These are phyloP conservation scores for Opisthocomus hoazin DNA, from an alignment of 2,113 vertebrate genomes.

Conservation along the genomic window DNA sequence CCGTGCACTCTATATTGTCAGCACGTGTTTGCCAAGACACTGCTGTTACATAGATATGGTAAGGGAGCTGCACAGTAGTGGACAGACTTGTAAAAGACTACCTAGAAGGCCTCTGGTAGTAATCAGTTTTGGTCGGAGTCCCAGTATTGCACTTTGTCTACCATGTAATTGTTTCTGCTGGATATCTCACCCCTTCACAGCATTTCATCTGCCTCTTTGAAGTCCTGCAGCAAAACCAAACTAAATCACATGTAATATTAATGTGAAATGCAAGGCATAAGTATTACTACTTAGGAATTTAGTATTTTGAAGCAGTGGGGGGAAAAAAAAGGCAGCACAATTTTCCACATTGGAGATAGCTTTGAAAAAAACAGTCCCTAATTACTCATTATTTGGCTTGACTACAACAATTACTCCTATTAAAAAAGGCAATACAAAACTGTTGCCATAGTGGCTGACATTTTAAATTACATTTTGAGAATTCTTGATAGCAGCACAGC, in stretches of 20 bases:
- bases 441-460: conserved; percentile 23
- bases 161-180: not conserved
- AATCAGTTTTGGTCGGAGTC: not conserved
- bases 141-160: not conserved
- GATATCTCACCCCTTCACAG: not conserved
- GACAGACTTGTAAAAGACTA: not conserved
- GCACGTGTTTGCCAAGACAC: not conserved
- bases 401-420: conserved; percentile 15
- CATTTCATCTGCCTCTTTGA: not conserved
- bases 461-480: conserved; percentile 30
- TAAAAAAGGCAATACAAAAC: conserved; percentile 30
- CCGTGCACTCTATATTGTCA: accelerated
- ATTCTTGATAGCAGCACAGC: not conserved
- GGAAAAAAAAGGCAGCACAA: not conserved
- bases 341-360: not conserved
- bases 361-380: conserved; percentile 37
- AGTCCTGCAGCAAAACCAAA: not conserved
- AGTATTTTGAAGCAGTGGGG: not conserved
- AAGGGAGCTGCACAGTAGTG: not conserved
- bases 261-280: not conserved
- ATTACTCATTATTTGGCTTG: conserved; percentile 33
- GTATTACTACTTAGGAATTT: not conserved
- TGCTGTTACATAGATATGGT: not conserved
- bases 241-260: not conserved
- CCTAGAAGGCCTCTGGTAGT: not conserved